A percentile compares a stretch with the other conserved stretches of the same genome.
phyloP scores from a whole-genome alignment of 2,888 invertebrate species.

The Teleogryllus oceanicus region DNA sequence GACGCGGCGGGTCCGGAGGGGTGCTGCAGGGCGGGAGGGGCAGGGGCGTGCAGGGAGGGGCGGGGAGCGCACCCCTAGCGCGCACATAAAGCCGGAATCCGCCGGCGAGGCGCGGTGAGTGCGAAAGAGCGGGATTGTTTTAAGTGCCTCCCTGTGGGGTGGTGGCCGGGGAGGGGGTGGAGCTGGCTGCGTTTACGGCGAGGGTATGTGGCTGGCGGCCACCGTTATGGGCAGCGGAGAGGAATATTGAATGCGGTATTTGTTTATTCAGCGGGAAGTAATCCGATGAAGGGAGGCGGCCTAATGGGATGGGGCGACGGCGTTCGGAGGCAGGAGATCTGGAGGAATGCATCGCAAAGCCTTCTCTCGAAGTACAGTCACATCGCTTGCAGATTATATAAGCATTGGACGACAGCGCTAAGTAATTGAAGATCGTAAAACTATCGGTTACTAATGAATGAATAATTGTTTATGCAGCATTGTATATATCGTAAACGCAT shows the following conservation, averaged over 20 bases:
- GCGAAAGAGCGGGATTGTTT: not conserved
- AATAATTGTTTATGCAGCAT: too few relatives aligned
- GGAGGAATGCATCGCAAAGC: not conserved
- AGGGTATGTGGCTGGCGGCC: not conserved
- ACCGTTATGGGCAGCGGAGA: not conserved
- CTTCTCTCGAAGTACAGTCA: not conserved
- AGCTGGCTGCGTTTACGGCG: not conserved
- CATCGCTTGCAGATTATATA: not conserved
- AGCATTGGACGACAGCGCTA: not conserved
- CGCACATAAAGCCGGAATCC: not conserved
- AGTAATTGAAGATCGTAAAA: not conserved
- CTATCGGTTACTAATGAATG: not conserved
- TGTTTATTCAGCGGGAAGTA: slow-evolving; percentile 18
- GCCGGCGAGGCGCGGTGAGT: not conserved
- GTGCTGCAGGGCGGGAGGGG: too few relatives aligned
- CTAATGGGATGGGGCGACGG: not conserved
- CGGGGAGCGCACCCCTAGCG: too few relatives aligned
- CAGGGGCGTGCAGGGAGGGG: too few relatives aligned
- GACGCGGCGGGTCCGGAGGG: too few relatives aligned
- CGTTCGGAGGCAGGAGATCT: not conserved
- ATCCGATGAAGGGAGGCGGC: not conserved
- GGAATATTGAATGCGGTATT: slow-evolving; percentile 5
- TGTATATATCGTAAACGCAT: too few relatives aligned
- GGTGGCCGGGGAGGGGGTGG: not conserved
- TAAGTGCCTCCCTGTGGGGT: not conserved